A percentile compares a stretch with the other conserved stretches of the same genome.
Evolutionary conservation across 2,888 invertebrate genomes (phyloP).

Genomic region (Metopia argyrocephala): DNA sequence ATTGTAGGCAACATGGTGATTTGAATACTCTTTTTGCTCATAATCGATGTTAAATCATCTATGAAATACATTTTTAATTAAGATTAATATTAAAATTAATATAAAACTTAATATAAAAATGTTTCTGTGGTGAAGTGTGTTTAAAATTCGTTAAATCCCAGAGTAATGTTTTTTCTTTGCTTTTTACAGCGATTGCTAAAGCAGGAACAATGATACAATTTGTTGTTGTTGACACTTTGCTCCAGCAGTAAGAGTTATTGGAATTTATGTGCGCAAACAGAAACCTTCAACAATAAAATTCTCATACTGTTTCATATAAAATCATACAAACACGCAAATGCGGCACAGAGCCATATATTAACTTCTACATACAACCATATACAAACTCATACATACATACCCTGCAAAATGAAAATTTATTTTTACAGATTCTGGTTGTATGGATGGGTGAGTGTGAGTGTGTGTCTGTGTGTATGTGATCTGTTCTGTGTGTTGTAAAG

Average conservation of each 20-base stretch:
- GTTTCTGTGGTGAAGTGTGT: background rate
- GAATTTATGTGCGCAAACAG: constrained; percentile 43
- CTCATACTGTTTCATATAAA: background rate
- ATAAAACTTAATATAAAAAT: background rate
- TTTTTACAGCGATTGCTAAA: constrained; percentile 19
- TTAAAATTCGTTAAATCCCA: background rate
- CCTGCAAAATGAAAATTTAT: constrained; percentile 8
- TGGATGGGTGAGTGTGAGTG: background rate
- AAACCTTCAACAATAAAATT: constrained; percentile 11
- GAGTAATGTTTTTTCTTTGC: background rate
- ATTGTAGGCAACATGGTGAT: no score
- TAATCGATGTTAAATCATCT: no score
- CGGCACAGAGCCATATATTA: background rate
- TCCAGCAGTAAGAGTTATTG: constrained; percentile 48
- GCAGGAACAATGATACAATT: constrained; percentile 50
- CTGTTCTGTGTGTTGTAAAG: background rate
- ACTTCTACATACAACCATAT: background rate
- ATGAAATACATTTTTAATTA: no score
- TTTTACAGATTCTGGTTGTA: constrained; percentile 7
- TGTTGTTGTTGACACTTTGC: constrained; percentile 58
- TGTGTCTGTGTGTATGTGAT: background rate
- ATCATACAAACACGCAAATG: background rate
- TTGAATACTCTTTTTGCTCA: no score
- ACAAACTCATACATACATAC: background rate
- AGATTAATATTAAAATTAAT: background rate